A percentile compares a stretch with the other conserved stretches of the same genome.
Conservation (phyloP, 2,888 invertebrate species). For the Tipula vernalis region DNA sequence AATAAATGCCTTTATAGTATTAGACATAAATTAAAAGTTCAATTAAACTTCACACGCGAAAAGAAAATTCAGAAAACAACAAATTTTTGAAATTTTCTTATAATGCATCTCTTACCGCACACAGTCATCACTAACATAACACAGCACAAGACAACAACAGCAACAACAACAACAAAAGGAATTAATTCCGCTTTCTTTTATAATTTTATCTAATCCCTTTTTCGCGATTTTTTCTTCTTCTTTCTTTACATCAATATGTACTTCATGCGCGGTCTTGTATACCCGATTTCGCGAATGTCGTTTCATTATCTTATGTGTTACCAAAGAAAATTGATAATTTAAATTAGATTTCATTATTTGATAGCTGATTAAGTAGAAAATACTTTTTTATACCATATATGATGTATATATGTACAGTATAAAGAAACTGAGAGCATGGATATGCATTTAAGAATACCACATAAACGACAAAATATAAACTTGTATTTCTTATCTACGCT, state of each 20-base stretch:
- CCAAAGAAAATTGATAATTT: constrained; percentile 9
- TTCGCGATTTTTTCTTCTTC: neutral
- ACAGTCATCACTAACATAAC: neutral
- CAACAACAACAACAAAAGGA: neutral
- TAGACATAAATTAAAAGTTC: neutral
- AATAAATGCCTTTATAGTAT: neutral
- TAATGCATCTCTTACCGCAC: neutral
- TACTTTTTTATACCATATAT: neutral
- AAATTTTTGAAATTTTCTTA: neutral
- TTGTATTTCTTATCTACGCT: neutral
- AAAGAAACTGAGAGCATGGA: neutral
- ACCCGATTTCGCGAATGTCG: neutral
- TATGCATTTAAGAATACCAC: neutral
- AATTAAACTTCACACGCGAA: neutral
- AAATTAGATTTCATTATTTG: constrained; percentile 9
- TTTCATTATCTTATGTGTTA: constrained; percentile 5
- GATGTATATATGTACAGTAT: neutral
- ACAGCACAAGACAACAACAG: neutral
- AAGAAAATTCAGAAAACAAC: neutral
- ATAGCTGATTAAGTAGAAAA: constrained; percentile 8
- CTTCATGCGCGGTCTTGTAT: neutral
- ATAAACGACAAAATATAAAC: neutral
- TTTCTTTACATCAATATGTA: neutral
- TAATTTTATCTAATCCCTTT: constrained; percentile 4
- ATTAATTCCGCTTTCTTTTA: neutral